Conservation (phyloP, 2,888 invertebrate species). For the Leptinotarsa peninsularis region DNA sequence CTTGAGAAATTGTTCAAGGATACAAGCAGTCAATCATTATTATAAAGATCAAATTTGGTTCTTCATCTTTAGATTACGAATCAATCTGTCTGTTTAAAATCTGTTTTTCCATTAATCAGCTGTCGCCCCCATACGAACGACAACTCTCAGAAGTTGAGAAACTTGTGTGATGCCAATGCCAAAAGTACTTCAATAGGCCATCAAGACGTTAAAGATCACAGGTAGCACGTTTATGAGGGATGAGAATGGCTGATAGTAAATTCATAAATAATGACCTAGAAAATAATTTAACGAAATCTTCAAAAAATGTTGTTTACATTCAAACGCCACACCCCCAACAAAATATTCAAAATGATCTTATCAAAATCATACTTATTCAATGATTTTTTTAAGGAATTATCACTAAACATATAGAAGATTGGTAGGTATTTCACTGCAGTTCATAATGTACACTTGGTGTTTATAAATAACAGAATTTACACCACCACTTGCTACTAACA, state of each 20-base stretch:
- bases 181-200: background rate
- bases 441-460: constrained; percentile 1
- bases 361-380: constrained; percentile 4
- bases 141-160: no score
- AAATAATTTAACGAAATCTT: background rate
- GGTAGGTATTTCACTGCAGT: background rate
- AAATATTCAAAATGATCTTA: background rate
- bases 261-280: background rate
- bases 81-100: no score
- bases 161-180: background rate
- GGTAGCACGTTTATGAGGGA: no score
- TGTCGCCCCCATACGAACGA: no score
- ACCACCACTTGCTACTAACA: background rate
- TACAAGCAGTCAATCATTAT: no score
- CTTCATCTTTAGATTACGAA: no score
- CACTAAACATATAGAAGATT: background rate
- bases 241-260: no score
- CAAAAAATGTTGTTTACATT: background rate
- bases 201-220: no score
- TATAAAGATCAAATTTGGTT: no score
- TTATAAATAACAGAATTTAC: background rate
- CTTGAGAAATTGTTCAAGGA: no score
- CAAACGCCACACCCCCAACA: constrained; percentile 3
- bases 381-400: background rate
- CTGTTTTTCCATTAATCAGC: no score